Evolutionary conservation across 2,797 vertebrate genomes (phyloP), one percentile per base, ranked within the genome.

Genomic region (Fistularia tabacaria): DNA sequence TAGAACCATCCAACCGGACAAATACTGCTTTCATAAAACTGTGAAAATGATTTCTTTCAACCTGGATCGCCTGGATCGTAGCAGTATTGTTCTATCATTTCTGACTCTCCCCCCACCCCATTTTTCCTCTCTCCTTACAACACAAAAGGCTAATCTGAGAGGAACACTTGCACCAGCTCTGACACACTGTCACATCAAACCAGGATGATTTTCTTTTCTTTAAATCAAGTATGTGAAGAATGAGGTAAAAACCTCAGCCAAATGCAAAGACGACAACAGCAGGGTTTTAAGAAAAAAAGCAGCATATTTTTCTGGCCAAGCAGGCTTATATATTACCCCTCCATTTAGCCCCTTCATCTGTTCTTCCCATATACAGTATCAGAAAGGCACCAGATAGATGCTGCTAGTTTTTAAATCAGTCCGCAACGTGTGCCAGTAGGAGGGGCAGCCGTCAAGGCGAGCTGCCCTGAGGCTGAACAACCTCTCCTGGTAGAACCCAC

Each of bases 91-190:
- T 69, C 57, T 59, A 62, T 69, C 59, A 51, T 53, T 56, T 61
- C 59, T 64, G 66, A 81, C 62, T 64, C 68, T 68, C 59, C 40
- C 47, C 50, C 50, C 46, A 44, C 53, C 57, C 50, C 64, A 13
- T 66, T 57, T 66, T 73, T 61, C 59, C 54, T 49, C 73, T 72
- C 68, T 84, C 64, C 70, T 74, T 48, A 63, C 44, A 47, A 69
- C 71, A 84, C 70, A 79, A 83, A 77, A 68, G 77, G 63, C 79
- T 89, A 85, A 90, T 88, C 85, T 87, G 81, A 64, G 80, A 84
- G 51, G 59, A 88, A 85, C 82, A 83, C 77, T 69, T 54, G 53
- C 62, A 40, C 64, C 61, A 49, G 78, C 69, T 76, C 62, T 61
- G 81, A 87, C 78, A 79, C 70, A 65, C 49, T 81, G 77, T 88